A percentile compares a stretch with the other conserved stretches of the same genome.
phyloP scores from a whole-genome alignment of 1,140 invertebrate genomes.

The Cydia strobilella region DNA sequence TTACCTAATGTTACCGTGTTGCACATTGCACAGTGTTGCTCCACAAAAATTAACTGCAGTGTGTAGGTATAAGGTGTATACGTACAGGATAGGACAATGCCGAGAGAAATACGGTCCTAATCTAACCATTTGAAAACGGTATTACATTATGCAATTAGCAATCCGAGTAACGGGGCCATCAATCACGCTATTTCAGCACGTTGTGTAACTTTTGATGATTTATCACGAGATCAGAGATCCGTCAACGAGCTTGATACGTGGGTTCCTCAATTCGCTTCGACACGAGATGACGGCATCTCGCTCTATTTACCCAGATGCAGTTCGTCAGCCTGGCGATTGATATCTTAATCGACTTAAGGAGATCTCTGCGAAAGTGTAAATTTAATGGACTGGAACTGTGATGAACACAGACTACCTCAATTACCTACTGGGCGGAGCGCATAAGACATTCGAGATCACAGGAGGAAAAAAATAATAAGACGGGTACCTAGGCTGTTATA shows the following conservation, averaged over 20 bases:
- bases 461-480: no score
- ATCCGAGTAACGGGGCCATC: neutral
- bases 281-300: slow-evolving; percentile 51
- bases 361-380: slow-evolving; percentile 10
- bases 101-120: neutral
- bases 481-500: no score
- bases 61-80: no score
- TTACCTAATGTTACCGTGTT: no score
- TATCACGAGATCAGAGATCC: slow-evolving; percentile 45
- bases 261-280: slow-evolving; percentile 68
- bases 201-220: slow-evolving; percentile 31
- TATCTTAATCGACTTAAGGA: neutral
- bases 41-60: no score
- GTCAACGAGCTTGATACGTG: slow-evolving; percentile 62
- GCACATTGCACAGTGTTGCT: no score
- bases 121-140: neutral
- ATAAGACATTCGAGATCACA: no score
- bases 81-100: neutral
- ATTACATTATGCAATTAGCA: neutral
- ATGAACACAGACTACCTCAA: neutral
- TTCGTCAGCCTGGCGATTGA: slow-evolving; percentile 36
- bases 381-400: neutral
- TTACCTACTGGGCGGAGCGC: no score
- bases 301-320: slow-evolving; percentile 65
- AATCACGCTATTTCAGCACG: slow-evolving; percentile 12